Evolutionary conservation across 1,140 invertebrate species (phyloP).

Genomic region (Magallana angulata): DNA sequence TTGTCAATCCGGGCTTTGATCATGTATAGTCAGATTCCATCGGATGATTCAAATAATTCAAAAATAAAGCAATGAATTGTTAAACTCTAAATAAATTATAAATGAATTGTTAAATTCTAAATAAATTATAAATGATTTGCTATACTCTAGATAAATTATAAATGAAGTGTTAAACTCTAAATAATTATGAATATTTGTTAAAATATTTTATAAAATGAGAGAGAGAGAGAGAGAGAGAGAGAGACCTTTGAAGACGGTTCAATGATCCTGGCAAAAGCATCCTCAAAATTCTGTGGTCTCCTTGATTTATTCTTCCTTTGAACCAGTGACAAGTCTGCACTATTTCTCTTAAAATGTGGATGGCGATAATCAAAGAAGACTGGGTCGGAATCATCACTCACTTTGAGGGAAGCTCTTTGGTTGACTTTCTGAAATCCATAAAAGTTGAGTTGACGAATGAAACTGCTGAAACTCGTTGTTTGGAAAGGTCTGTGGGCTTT

Average conservation of each 20-base stretch:
- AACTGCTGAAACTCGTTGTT: constrained; percentile 31
- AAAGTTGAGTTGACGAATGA: constrained; percentile 35
- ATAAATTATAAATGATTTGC: too few species aligned
- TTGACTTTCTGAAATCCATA: constrained; percentile 36
- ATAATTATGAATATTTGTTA: too few species aligned
- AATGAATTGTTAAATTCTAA: too few species aligned
- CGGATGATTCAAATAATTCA: too few species aligned
- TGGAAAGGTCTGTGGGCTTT: constrained; percentile 21
- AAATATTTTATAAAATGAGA: too few species aligned
- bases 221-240: too few species aligned
- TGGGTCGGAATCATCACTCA: background rate
- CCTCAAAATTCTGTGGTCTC: constrained; percentile 14
- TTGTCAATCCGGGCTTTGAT: too few species aligned
- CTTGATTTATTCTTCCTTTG: constrained; percentile 35
- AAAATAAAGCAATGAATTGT: too few species aligned
- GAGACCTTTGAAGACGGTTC: background rate
- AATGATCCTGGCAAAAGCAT: constrained; percentile 32
- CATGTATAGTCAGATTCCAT: too few species aligned
- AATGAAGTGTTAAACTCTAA: too few species aligned
- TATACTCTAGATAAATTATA: too few species aligned
- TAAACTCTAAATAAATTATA: too few species aligned
- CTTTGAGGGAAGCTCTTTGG: background rate
- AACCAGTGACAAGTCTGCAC: background rate
- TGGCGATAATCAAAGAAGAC: constrained; percentile 14
- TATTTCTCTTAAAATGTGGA: constrained; percentile 24